phyloP scores from a whole-genome alignment of 2,888 invertebrate species.

The Thera obeliscata region DNA sequence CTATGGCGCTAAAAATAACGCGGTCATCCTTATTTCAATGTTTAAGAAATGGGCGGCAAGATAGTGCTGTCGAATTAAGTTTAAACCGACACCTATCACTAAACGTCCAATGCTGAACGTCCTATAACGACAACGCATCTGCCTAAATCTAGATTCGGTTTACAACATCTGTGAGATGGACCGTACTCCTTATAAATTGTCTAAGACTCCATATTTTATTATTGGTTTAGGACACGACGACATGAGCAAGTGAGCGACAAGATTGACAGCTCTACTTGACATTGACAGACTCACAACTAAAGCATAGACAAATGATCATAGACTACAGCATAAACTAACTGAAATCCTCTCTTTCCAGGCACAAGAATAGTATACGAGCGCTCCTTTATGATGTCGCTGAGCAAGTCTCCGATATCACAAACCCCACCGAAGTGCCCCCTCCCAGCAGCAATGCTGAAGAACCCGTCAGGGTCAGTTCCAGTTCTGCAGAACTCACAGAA shows the following conservation, averaged over 20 bases:
- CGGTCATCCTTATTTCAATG: not conserved
- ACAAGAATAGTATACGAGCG: constrained; percentile 97
- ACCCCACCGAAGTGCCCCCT: constrained; percentile 95
- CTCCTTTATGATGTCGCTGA: constrained; percentile 93
- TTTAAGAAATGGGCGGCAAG: not conserved
- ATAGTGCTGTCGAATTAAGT: not conserved
- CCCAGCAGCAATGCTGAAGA: constrained; percentile 89
- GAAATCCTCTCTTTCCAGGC: constrained; percentile 85
- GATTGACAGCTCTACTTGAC: too few relatives aligned
- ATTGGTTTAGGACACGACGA: too few relatives aligned
- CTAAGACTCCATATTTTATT: too few relatives aligned
- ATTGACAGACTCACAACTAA: too few relatives aligned
- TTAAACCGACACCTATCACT: constrained; percentile 52
- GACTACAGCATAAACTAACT: not conserved
- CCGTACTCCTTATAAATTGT: too few relatives aligned
- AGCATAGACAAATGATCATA: too few relatives aligned
- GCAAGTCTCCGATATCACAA: constrained; percentile 95
- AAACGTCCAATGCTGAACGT: constrained; percentile 74
- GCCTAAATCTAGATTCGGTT: constrained; percentile 56
- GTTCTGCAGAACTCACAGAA: constrained; percentile 52
- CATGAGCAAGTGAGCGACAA: too few relatives aligned
- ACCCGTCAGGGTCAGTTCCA: constrained; percentile 76
- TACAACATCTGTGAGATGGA: constrained; percentile 49
- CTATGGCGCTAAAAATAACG: not conserved
- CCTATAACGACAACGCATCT: constrained; percentile 62